Base-by-base conservation (phyloP, 2,888 invertebrate species). In the Diplolepis rosae region DNA sequence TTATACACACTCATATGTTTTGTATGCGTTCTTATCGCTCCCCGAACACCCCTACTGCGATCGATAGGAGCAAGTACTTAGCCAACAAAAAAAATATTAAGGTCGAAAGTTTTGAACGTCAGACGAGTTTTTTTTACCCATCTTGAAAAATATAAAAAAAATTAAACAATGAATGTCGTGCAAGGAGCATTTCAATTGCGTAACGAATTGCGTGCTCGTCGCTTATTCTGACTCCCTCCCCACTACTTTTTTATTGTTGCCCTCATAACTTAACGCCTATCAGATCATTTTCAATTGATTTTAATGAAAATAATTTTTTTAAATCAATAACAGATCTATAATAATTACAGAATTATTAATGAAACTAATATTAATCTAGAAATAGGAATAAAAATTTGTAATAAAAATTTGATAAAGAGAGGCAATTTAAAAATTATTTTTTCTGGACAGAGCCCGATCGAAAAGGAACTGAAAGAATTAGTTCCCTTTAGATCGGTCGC, bases 1-100 rank as follows among this genome's bases (percentile, higher is more conserved):
- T 9, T 45, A 1, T 6, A 45, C 18, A 9, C 18, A 45, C 18
- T 45, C n/a, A 30, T 54, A 15, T 35, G 13, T 39, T 32, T 32
- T 30, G 61, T 61, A 24, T 61, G 39, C 6, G 24, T 61, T 56
- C 35, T 61, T 61, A 61, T 61, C 61, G 61, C 61, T 61, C 61
- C 61, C 61, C 61, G 35, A 61, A 61, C 61, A 61, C 61, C 61
- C 61, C 61, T 22, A 7, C 32, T 15, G n/a, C 18, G 32, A 54
- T 52, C 52, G n/a, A 52, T 52, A 54, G 30, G 7, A 52, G 32
- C n/a, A 39, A 18, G 56, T 42, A 42, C 42, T 42, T 15, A 15
- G 5, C 11, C 13, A 39, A 42, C 4, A 42, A 15, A 18, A 18
- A 18, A 7, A 15, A 11, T n/a, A 3, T 15, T 1, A 45, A 45